These are phyloP conservation scores for Rutpela maculata DNA, from an alignment of 2,888 invertebrate species.

Conservation along the genomic window DNA sequence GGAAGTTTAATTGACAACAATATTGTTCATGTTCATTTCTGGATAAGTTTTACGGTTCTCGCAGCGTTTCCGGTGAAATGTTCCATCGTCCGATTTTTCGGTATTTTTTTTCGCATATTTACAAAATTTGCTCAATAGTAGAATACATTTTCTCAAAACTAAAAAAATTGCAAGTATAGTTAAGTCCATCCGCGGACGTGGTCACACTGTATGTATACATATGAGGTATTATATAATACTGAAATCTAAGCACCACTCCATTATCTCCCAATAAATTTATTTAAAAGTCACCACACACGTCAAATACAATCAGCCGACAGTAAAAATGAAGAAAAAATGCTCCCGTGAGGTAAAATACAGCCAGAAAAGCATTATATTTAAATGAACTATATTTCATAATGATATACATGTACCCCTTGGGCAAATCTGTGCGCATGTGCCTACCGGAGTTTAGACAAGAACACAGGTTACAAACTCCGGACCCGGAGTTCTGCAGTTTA, in stretches of 20 bases:
- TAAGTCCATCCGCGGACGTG: no score
- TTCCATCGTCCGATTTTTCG: no score
- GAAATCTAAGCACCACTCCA: conserved; percentile 5
- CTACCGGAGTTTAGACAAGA: conserved; percentile 55
- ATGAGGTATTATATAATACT: background rate
- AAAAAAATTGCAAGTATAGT: no score
- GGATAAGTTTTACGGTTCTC: no score
- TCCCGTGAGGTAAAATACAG: conserved; percentile 26
- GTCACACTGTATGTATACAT: no score
- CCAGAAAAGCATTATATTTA: conserved; percentile 61
- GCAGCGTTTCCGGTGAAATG: no score
- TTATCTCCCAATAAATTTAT: conserved; percentile 41
- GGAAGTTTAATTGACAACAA: no score
- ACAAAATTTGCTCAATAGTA: no score
- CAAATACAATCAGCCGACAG: conserved; percentile 38
- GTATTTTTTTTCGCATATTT: no score
- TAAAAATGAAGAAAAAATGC: conserved; percentile 48
- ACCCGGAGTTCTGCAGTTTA: conserved; percentile 60
- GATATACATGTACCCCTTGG: conserved; percentile 67
- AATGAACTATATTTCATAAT: conserved; percentile 67
- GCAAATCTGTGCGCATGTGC: conserved; percentile 61
- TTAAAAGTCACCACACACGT: conserved; percentile 39
- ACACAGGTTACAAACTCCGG: conserved; percentile 58
- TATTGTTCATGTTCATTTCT: no score
- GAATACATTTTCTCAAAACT: no score